These are phyloP conservation scores for Emydura subglobosa DNA, from an alignment of 2,113 vertebrate genomes.

Conservation along the genomic window DNA sequence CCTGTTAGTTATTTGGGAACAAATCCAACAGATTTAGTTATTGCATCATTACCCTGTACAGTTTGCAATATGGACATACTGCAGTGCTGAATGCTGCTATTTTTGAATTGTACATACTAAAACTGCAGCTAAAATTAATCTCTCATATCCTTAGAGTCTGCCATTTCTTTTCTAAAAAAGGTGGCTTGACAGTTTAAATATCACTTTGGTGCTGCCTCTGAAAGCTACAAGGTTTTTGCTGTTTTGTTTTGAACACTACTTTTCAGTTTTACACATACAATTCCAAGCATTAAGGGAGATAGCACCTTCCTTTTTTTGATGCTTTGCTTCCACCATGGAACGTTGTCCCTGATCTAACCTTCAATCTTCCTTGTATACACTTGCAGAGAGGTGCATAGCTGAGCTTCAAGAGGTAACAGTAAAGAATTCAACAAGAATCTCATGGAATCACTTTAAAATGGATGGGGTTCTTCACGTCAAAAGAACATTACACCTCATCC, in stretches of 20 bases:
- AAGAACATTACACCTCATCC: background rate
- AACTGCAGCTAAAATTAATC: background rate
- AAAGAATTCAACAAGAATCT: background rate
- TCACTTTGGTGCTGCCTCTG: background rate
- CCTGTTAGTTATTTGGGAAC: background rate
- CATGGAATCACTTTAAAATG: background rate
- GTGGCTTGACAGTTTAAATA: background rate
- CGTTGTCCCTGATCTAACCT: background rate
- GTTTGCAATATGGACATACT: background rate
- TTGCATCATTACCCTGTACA: background rate
- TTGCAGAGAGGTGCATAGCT: fast-evolving
- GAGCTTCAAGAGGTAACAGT: fast-evolving
- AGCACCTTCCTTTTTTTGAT: background rate
- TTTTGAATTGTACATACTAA: background rate
- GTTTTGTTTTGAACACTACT: background rate
- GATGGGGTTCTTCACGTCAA: background rate
- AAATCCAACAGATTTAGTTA: background rate
- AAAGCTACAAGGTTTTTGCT: background rate
- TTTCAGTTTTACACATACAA: background rate
- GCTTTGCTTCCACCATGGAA: background rate
- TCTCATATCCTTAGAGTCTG: background rate
- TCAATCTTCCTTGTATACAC: fast-evolving
- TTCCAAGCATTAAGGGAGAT: background rate
- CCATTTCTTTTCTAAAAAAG: background rate
- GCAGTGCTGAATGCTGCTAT: background rate